Conservation (phyloP, 2,113 vertebrate genomes). For the Protomyctophum bolini region DNA sequence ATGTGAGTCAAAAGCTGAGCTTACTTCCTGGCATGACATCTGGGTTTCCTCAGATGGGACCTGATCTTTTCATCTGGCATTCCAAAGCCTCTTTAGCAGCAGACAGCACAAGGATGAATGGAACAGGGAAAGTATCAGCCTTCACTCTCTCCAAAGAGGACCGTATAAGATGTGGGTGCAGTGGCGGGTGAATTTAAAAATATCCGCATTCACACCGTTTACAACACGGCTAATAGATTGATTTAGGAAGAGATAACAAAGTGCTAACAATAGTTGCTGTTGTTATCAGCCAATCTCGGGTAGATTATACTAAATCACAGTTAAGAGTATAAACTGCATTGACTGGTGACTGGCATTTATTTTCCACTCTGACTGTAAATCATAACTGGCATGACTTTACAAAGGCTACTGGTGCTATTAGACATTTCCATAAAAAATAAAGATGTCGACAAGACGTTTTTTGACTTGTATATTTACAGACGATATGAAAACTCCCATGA, state of each 20-base stretch:
- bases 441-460: too few species aligned
- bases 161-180: background rate
- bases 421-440: too few species aligned
- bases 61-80: constrained; percentile 40
- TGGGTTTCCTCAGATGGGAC: constrained; percentile 28
- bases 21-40: constrained; percentile 19
- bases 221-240: background rate
- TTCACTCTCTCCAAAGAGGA: constrained; percentile 2
- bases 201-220: constrained; percentile 5
- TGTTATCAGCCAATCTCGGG: constrained; percentile 32
- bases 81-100: constrained; percentile 33
- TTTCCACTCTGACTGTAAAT: constrained; percentile 36
- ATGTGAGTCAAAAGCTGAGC: constrained; percentile 32
- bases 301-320: constrained; percentile 4
- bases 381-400: background rate
- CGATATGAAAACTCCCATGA: too few species aligned
- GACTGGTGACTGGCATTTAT: constrained; percentile 41
- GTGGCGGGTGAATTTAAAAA: background rate
- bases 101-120: constrained; percentile 32
- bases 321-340: constrained; percentile 34
- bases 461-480: too few species aligned
- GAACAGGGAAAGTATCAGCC: constrained; percentile 1
- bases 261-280: constrained; percentile 18
- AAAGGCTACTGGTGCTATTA: too few species aligned
- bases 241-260: constrained; percentile 19